Evolutionary conservation across 2,888 invertebrate genomes (phyloP).

Genomic region (Eupithecia tripunctaria): DNA sequence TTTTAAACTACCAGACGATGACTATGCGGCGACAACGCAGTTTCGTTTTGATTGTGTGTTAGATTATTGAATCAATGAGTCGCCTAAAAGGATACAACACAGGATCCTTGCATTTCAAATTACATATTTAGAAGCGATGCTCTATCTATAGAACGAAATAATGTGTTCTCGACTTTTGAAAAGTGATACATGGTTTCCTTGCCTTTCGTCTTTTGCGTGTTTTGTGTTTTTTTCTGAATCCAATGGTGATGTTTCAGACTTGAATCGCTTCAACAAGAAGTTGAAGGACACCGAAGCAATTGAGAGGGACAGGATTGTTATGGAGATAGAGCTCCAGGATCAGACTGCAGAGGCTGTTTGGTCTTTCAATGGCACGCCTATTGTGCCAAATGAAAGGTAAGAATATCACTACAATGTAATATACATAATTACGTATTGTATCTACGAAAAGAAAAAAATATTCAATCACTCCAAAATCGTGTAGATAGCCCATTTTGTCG

Average conservation of each 20-base stretch:
- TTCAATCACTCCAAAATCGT: neutral
- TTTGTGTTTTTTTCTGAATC: slow-evolving; percentile 22
- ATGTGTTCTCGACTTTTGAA: slow-evolving; percentile 19
- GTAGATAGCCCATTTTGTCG: neutral
- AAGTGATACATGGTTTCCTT: slow-evolving; percentile 4
- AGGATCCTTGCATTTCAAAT: neutral
- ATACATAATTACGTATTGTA: too few relatives aligned
- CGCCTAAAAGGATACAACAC: neutral
- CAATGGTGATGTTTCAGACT: slow-evolving; percentile 86
- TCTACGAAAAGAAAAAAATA: neutral
- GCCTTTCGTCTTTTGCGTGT: neutral
- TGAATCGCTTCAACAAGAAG: slow-evolving; percentile 99
- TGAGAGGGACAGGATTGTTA: slow-evolving; percentile 95
- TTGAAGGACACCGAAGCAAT: slow-evolving; percentile 96
- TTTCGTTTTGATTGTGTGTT: slow-evolving; percentile 15
- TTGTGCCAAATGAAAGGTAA: slow-evolving; percentile 90
- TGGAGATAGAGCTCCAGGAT: slow-evolving; percentile 97
- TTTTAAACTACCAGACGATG: slow-evolving; percentile 53
- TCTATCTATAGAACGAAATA: neutral
- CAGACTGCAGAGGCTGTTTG: slow-evolving; percentile 97
- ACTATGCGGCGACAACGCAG: slow-evolving; percentile 35
- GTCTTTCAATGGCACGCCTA: slow-evolving; percentile 96
- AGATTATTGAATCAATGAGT: slow-evolving; percentile 12
- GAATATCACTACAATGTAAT: neutral
- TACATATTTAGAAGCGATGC: neutral